Evolutionary conservation across 2,888 invertebrate genomes (phyloP), one percentile per base, ranked within the genome.

Genomic region (Priocnemis perturbator): DNA sequence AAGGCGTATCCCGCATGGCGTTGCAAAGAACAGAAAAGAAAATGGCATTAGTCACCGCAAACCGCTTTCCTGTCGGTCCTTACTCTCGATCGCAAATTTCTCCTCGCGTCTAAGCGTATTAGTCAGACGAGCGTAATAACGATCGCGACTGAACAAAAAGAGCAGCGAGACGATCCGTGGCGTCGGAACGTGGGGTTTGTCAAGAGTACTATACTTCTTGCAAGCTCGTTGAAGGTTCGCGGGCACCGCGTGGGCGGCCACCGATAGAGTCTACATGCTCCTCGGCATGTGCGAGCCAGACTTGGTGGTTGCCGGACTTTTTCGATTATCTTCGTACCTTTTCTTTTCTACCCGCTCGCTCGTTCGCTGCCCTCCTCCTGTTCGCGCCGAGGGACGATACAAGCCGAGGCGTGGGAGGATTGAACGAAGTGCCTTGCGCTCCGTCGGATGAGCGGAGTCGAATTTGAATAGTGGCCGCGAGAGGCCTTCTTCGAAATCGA

Each of bases 241-340:
- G 66, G 66, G 59, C 67, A 71, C 68, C 61, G 78, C 76, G 83
- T 83, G 83, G 85, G 85, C 81, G 85, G 74, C 71, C 73, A 66
- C 78, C 82, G 84, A 86, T 86, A 86, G 84, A 81, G 83, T 81
- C 78, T 77, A 83, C 83, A 82, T 78, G 81, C 77, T 81, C 80
- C 80, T 81, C 74, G 74, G 76, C 37, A 37, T 37, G 37, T 72
- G 76, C 70, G 58, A 63, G 69, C 76, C 69, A 64, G 78, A 81
- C 81, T 73, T 77, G 57, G 79, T 77, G 79, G 79, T 82, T 83
- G 83, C 84, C 85, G 84, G 83, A 85, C 81, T 84, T 85, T 84
- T 73, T 77, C 77, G 75, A 78, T 80, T 82, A 79, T 71, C 71
- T 76, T 73, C 71, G 69, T 76, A 60, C 73, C 66, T 62, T 66